Conservation (phyloP, 2,797 vertebrate genomes). For the Geranospiza caerulescens region DNA sequence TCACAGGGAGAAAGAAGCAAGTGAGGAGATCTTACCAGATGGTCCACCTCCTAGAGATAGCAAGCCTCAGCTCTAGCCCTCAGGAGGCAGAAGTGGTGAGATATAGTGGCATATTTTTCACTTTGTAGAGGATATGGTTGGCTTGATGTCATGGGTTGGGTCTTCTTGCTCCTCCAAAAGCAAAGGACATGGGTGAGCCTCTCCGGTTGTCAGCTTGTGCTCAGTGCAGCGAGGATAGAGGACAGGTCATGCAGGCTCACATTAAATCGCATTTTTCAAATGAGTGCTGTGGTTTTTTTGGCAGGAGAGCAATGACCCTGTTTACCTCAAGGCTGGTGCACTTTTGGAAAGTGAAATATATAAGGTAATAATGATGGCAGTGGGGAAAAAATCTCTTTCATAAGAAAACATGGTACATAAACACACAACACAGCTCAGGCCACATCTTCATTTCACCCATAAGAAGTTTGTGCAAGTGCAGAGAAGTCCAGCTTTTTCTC, state of each 20-base stretch:
- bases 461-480: constrained; percentile 6
- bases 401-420: neutral
- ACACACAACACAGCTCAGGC: neutral
- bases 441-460: neutral
- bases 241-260: neutral
- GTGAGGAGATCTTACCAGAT: neutral
- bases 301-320: neutral
- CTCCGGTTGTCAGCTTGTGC: neutral
- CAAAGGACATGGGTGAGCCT: neutral
- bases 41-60: neutral
- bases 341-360: constrained; percentile 34
- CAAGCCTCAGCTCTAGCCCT: neutral
- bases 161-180: neutral
- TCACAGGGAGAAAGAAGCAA: neutral
- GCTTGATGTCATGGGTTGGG: neutral
- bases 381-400: neutral
- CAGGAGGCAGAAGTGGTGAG: neutral
- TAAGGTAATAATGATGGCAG: neutral
- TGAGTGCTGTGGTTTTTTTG: neutral
- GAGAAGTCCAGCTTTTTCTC: constrained; percentile 55
- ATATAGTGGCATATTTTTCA: neutral
- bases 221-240: neutral
- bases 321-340: neutral
- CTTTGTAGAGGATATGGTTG: neutral
- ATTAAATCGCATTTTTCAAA: constrained; percentile 5